These are phyloP conservation scores for Strigamia crassipes DNA, from an alignment of 2,888 invertebrate species.

Conservation along the genomic window DNA sequence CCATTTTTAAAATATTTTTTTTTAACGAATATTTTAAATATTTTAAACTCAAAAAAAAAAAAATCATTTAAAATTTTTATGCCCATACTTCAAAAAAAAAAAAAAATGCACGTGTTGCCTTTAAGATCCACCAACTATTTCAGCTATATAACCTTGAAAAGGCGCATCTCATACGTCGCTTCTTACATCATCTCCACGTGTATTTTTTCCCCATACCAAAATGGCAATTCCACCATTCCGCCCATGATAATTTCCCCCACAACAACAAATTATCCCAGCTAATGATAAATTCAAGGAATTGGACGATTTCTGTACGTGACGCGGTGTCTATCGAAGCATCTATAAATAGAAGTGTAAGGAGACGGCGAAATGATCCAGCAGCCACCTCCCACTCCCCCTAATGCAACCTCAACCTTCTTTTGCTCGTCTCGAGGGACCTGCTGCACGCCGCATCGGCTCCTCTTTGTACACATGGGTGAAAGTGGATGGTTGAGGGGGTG, in stretches of 20 bases:
- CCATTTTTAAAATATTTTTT: no score
- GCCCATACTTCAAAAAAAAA: neutral
- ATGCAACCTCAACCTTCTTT: neutral
- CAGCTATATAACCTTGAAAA: neutral
- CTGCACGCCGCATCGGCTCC: neutral
- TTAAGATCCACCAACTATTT: neutral
- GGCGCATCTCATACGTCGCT: neutral
- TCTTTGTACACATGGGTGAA: conserved; percentile 7
- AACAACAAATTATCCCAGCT: neutral
- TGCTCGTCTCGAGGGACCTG: conserved; percentile 22
- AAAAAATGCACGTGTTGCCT: neutral
- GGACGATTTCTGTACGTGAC: no score
- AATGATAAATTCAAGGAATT: no score
- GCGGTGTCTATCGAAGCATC: neutral
- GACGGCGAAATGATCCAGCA: neutral
- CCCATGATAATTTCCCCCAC: neutral
- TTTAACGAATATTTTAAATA: neutral
- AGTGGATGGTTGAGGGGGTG: conserved; percentile 1
- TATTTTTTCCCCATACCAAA: neutral
- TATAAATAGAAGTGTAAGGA: neutral
- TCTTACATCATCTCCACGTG: conserved; percentile 4
- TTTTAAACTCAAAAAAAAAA: neutral
- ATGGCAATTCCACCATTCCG: neutral
- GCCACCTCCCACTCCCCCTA: neutral
- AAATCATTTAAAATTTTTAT: no score